These are phyloP conservation scores for Lepidurus packardi DNA, from an alignment of 1,140 invertebrate genomes.

Conservation along the genomic window DNA sequence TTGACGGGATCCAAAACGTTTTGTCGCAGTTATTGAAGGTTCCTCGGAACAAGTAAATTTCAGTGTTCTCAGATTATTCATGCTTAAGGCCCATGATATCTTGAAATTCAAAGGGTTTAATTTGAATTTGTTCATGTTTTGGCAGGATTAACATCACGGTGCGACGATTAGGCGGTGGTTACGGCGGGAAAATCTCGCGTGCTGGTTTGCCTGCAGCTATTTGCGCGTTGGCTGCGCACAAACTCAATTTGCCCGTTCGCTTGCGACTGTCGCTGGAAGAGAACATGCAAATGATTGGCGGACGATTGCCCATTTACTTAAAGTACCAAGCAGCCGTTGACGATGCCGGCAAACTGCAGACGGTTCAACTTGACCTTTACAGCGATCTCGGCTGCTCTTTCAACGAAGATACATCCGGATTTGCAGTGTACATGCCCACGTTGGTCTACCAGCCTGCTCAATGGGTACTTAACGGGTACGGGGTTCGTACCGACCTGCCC, in stretches of 20 bases:
- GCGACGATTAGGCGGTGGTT: constrained; percentile 63
- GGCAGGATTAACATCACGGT: constrained; percentile 57
- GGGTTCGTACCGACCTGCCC: not conserved
- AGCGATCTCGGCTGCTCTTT: not conserved
- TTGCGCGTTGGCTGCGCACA: constrained; percentile 56
- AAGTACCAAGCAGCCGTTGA: constrained; percentile 53
- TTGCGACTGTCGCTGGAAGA: constrained; percentile 58
- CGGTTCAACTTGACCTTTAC: not conserved
- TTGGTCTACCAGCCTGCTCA: not conserved
- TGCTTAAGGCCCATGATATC: not conserved
- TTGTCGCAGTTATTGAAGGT: constrained; percentile 54
- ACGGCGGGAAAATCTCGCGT: constrained; percentile 61
- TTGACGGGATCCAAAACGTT: constrained; percentile 55
- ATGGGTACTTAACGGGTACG: not conserved
- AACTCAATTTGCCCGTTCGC: constrained; percentile 55
- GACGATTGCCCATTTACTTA: constrained; percentile 52
- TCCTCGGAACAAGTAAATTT: constrained; percentile 45
- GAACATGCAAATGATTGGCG: constrained; percentile 61
- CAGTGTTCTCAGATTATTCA: not conserved
- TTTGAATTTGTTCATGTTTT: not conserved
- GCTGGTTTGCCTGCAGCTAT: constrained; percentile 51
- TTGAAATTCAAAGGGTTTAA: not conserved
- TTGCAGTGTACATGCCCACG: not conserved
- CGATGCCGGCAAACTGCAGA: not conserved
- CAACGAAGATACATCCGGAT: constrained; percentile 29